phyloP scores from a whole-genome alignment of 2,797 vertebrate genomes.

The Euthynnus affinis region DNA sequence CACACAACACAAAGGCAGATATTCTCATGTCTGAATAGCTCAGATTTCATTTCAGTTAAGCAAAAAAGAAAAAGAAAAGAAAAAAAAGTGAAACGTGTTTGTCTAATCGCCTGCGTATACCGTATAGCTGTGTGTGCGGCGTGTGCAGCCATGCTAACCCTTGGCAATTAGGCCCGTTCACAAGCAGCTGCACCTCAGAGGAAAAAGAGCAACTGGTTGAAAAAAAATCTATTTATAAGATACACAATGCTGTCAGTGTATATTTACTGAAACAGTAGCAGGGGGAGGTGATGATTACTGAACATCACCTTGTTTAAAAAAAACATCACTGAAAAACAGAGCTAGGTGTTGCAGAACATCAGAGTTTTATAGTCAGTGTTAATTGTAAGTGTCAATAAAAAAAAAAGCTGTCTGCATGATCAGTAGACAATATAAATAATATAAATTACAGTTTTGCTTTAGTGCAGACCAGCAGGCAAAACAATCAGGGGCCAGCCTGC shows the following conservation, averaged over 20 bases:
- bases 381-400: conserved; percentile 38
- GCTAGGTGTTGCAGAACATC: conserved; percentile 37
- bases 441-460: conserved; percentile 67
- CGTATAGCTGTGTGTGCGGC: neutral
- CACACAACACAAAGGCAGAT: conserved; percentile 49
- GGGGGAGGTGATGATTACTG: conserved; percentile 45
- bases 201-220: conserved; percentile 57
- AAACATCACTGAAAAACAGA: conserved; percentile 27
- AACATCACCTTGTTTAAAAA: conserved; percentile 71
- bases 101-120: conserved; percentile 32
- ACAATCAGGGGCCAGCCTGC: conserved; percentile 66
- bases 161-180: conserved; percentile 32
- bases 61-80: conserved; percentile 24
- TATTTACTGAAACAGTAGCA: conserved; percentile 47
- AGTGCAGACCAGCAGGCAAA: conserved; percentile 67
- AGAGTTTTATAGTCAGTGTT: conserved; percentile 45
- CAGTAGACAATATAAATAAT: conserved; percentile 60
- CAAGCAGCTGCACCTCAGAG: conserved; percentile 42
- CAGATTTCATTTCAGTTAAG: conserved; percentile 71
- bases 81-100: conserved; percentile 15
- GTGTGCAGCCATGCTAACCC: conserved; percentile 21
- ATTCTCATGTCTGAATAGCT: conserved; percentile 46
- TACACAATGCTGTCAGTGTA: conserved; percentile 19
- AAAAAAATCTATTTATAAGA: conserved; percentile 60
- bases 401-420: conserved; percentile 53